Conservation (phyloP, 2,113 vertebrate species). For the Phylloscopus trochilus region DNA sequence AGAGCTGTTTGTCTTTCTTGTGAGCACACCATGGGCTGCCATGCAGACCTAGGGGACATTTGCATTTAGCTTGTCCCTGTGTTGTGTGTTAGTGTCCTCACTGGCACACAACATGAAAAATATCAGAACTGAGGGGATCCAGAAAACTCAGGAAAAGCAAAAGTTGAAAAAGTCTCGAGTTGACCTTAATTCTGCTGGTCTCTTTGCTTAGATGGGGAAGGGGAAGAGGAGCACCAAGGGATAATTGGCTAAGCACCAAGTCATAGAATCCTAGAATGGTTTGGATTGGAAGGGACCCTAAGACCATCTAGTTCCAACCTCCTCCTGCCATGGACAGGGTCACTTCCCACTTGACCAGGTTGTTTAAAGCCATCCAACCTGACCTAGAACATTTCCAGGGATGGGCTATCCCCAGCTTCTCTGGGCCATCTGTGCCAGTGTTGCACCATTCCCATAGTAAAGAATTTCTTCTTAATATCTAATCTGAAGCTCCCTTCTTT, state of each 20-base stretch:
- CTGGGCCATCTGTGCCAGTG: neutral
- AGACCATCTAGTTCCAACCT: neutral
- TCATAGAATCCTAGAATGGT: neutral
- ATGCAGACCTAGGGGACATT: neutral
- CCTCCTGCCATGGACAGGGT: neutral
- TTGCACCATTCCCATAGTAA: neutral
- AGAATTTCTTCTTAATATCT: neutral
- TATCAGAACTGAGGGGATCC: neutral
- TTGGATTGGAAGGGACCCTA: neutral
- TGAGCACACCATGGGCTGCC: neutral
- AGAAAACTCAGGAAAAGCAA: neutral
- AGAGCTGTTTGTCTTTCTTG: neutral
- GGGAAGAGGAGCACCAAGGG: neutral
- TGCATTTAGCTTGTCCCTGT: accelerated
- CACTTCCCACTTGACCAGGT: neutral
- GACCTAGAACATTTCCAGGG: neutral
- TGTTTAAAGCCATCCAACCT: neutral
- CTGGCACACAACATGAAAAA: neutral
- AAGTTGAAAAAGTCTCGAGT: neutral
- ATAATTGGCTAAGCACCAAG: neutral
- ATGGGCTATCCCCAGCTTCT: neutral
- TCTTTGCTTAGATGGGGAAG: neutral
- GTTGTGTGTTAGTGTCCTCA: neutral
- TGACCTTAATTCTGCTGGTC: neutral
- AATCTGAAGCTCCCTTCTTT: neutral